Evolutionary conservation across 2,113 vertebrate species (phyloP).

Genomic region (Zootoca vivipara): DNA sequence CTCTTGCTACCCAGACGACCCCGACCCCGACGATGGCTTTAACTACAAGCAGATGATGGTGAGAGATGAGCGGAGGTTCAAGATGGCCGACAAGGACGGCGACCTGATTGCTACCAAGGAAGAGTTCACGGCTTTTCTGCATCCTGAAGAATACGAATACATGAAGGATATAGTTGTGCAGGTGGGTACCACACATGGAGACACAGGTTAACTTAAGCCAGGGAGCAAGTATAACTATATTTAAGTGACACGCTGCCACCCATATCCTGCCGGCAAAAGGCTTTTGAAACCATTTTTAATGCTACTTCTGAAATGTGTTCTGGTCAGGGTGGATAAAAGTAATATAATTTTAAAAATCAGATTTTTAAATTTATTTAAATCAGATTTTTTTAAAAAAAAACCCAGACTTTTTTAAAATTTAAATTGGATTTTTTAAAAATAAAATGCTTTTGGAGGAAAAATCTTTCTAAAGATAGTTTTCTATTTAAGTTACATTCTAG

Average conservation of each 20-base stretch:
- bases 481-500: too few relatives aligned
- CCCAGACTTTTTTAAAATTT: too few relatives aligned
- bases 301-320: not conserved
- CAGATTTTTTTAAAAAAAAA: too few relatives aligned
- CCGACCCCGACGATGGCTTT: conserved; percentile 86
- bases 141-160: conserved; percentile 91
- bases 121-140: conserved; percentile 91
- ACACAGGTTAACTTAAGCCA: not conserved
- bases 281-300: too few relatives aligned
- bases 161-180: conserved; percentile 93
- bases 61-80: conserved; percentile 89
- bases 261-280: not conserved
- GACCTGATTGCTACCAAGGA: conserved; percentile 85
- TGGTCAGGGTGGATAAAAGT: not conserved
- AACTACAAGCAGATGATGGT: conserved; percentile 92
- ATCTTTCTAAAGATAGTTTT: too few relatives aligned
- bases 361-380: too few relatives aligned
- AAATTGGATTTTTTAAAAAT: too few relatives aligned
- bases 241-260: not conserved
- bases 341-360: too few relatives aligned
- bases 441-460: too few relatives aligned
- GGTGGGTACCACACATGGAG: conserved; percentile 67
- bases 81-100: conserved; percentile 84
- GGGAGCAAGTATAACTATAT: not conserved
- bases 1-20: conserved; percentile 79